Conservation (phyloP, 1,140 invertebrate species). For the Papilio glaucus region DNA sequence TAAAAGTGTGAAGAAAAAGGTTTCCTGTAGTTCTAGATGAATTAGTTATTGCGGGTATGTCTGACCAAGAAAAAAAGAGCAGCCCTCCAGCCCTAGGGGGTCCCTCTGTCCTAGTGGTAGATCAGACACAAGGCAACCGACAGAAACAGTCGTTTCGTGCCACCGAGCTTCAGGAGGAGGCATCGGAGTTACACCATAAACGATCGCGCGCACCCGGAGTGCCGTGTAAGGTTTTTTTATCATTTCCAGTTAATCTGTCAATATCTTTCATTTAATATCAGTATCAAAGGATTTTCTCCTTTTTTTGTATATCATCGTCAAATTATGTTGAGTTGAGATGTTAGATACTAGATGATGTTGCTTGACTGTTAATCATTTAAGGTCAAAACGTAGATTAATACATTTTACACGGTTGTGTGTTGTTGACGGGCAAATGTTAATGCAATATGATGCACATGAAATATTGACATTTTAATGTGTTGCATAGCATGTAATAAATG, state of each 20-base stretch:
- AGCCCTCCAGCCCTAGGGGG: slow-evolving; percentile 42
- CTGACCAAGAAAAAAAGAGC: slow-evolving; percentile 66
- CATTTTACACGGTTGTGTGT: no score
- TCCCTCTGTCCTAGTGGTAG: slow-evolving; percentile 55
- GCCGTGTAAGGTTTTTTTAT: slow-evolving; percentile 53
- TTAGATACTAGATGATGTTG: no score
- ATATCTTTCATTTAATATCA: not conserved
- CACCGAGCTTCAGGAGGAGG: slow-evolving; percentile 54
- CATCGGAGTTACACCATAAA: slow-evolving; percentile 57
- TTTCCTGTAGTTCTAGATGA: slow-evolving; percentile 62
- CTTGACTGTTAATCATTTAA: no score
- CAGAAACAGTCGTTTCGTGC: slow-evolving; percentile 55
- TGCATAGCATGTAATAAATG: no score
- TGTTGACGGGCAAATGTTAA: no score
- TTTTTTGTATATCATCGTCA: slow-evolving; percentile 1
- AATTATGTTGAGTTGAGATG: no score
- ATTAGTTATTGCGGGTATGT: slow-evolving; percentile 64
- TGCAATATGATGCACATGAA: no score
- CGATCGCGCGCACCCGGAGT: slow-evolving; percentile 58
- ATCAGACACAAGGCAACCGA: slow-evolving; percentile 49
- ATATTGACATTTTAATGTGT: no score
- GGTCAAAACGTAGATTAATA: no score
- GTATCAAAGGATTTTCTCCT: not conserved
- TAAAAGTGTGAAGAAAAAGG: slow-evolving; percentile 51
- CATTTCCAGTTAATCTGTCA: slow-evolving; percentile 13